These are phyloP conservation scores for Trisateles emortualis DNA, from an alignment of 2,888 invertebrate genomes.

Conservation along the genomic window DNA sequence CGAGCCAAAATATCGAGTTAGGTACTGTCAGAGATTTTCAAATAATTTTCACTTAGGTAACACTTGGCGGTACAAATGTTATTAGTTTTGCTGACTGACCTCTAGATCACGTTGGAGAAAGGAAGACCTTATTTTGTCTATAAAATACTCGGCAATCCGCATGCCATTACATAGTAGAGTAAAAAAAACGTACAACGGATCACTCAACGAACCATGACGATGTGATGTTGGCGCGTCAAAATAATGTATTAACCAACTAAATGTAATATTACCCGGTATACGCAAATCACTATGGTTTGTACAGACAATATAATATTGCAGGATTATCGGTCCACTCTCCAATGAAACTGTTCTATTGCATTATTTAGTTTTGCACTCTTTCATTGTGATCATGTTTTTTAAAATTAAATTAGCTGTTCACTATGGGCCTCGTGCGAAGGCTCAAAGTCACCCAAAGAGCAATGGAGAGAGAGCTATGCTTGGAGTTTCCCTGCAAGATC, in stretches of 20 bases:
- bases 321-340: conserved; percentile 24
- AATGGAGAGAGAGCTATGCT: no score
- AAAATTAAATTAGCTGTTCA: no score
- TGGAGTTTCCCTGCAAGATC: no score
- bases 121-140: conserved; percentile 15
- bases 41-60: conserved; percentile 4
- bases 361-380: not conserved
- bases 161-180: conserved; percentile 28
- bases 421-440: no score
- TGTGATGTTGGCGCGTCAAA: conserved; percentile 40
- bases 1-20: no score
- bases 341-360: not conserved
- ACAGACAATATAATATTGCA: conserved; percentile 15
- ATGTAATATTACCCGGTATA: conserved; percentile 28
- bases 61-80: conserved; percentile 5
- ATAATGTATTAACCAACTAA: conserved; percentile 37
- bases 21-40: no score
- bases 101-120: conserved; percentile 4
- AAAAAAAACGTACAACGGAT: conserved; percentile 40
- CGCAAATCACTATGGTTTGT: conserved; percentile 26
- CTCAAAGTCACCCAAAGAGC: no score
- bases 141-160: conserved; percentile 3
- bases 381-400: no score
- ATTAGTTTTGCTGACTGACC: conserved; percentile 1
- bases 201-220: conserved; percentile 47